These are phyloP conservation scores for Ferdinandea cuprea DNA, from an alignment of 2,888 invertebrate genomes.

Conservation along the genomic window DNA sequence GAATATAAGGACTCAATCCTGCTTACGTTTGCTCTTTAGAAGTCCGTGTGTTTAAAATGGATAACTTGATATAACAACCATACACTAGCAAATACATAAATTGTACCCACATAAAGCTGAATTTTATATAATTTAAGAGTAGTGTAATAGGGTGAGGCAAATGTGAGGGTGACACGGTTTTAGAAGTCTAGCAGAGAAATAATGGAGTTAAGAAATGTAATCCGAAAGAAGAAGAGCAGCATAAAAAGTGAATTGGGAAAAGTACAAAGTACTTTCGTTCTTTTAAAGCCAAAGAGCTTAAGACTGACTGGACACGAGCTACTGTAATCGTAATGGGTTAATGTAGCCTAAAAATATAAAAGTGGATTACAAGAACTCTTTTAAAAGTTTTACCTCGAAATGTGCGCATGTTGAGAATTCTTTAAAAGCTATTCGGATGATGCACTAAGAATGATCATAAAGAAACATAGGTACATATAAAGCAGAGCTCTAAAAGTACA, in stretches of 20 bases:
- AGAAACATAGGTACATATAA: no score
- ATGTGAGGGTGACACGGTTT: slow-evolving; percentile 63
- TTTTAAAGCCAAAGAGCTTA: slow-evolving; percentile 69
- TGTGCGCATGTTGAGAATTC: slow-evolving; percentile 46
- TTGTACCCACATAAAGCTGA: slow-evolving; percentile 46
- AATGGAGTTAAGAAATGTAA: slow-evolving; percentile 67
- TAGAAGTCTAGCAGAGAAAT: slow-evolving; percentile 36
- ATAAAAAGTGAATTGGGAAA: slow-evolving; percentile 67
- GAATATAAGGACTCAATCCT: slow-evolving; percentile 36
- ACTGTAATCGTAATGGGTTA: slow-evolving; percentile 71
- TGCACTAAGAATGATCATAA: no score
- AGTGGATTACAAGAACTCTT: slow-evolving; percentile 70
- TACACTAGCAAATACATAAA: slow-evolving; percentile 20
- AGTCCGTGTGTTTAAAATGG: slow-evolving; percentile 55
- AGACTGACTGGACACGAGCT: slow-evolving; percentile 57
- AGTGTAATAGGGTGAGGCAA: slow-evolving; percentile 54
- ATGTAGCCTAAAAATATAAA: slow-evolving; percentile 71
- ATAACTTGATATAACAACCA: slow-evolving; percentile 41
- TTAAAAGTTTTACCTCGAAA: slow-evolving; percentile 62
- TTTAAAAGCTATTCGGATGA: slow-evolving; percentile 7
- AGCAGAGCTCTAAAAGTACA: no score
- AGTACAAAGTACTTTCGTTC: slow-evolving; percentile 47
- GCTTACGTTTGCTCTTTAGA: slow-evolving; percentile 28
- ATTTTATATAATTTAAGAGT: slow-evolving; percentile 33
- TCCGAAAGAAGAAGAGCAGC: slow-evolving; percentile 64